Percentiles rank a stretch among this genome's conserved stretches.
phyloP scores from a whole-genome alignment of 2,888 invertebrate species.

The Microplitis deprimator region DNA sequence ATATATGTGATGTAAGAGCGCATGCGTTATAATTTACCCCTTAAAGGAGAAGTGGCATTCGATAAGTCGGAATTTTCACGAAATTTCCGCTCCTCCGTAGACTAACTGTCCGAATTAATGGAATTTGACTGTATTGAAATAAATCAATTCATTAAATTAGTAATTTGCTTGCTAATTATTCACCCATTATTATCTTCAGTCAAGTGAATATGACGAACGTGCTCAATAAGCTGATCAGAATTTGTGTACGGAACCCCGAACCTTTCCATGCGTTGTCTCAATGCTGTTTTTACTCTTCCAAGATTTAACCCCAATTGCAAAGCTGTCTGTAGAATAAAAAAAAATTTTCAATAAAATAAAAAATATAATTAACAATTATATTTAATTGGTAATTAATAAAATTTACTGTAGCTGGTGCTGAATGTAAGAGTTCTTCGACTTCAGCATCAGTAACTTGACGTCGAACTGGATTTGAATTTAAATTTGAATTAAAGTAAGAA shows the following conservation, averaged over 20 bases:
- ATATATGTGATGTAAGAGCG: too few species aligned
- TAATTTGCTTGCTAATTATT: not conserved
- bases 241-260: slow-evolving; percentile 78
- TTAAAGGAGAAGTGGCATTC: too few species aligned
- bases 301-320: slow-evolving; percentile 77
- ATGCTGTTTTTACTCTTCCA: slow-evolving; percentile 75
- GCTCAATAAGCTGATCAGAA: slow-evolving; percentile 82
- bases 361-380: not conserved
- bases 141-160: not conserved
- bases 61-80: too few species aligned
- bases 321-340: slow-evolving; percentile 71
- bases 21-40: too few species aligned
- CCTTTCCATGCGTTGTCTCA: slow-evolving; percentile 74
- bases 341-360: slow-evolving; percentile 22
- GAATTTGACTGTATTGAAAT: slow-evolving; percentile 4
- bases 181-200: slow-evolving; percentile 74
- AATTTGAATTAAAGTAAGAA: not conserved
- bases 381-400: slow-evolving; percentile 20
- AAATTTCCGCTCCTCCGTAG: too few species aligned
- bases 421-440: slow-evolving; percentile 62
- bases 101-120: too few species aligned
- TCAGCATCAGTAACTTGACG: slow-evolving; percentile 62
- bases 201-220: slow-evolving; percentile 79
- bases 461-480: slow-evolving; percentile 5
- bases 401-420: slow-evolving; percentile 64